Percentiles rank a stretch among this genome's conserved stretches.
Conservation (phyloP, 2,888 invertebrate genomes). For the Stenodema calcarata region DNA sequence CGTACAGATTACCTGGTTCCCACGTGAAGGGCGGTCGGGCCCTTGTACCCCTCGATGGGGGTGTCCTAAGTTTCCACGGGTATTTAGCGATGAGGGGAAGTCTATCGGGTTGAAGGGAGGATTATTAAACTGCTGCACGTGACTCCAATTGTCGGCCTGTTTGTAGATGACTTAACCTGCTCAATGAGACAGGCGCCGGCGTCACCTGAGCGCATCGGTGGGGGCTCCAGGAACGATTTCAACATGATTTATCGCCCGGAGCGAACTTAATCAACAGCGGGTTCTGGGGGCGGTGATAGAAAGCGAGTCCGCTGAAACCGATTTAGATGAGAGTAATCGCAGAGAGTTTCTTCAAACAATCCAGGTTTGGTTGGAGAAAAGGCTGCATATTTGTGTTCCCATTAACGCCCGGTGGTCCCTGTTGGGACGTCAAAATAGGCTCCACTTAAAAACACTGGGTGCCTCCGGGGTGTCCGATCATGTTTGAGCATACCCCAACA, state of each 20-base stretch:
- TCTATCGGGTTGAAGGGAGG: not conserved
- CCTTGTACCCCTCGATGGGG: not conserved
- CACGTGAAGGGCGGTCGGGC: not conserved
- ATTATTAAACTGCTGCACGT: slow-evolving; percentile 24
- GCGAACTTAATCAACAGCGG: not conserved
- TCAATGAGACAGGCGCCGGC: slow-evolving; percentile 1
- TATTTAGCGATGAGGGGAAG: not conserved
- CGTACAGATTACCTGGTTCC: not conserved
- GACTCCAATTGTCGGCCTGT: slow-evolving; percentile 11
- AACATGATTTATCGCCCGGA: not conserved
- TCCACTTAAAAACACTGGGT: no score
- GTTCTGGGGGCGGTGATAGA: no score
- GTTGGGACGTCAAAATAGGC: no score
- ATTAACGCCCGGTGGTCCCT: no score
- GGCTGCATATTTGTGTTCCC: no score
- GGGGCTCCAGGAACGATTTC: not conserved
- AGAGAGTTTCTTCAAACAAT: not conserved
- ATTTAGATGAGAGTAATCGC: not conserved
- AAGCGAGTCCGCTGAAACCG: not conserved
- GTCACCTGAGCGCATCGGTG: not conserved
- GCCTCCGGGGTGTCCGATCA: no score
- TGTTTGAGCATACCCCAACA: no score
- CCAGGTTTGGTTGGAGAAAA: no score
- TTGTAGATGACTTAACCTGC: slow-evolving; percentile 21
- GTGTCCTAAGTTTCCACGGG: not conserved